Base-by-base conservation (phyloP, 64 coral and sea anemone species). In the Acropora yongei region DNA sequence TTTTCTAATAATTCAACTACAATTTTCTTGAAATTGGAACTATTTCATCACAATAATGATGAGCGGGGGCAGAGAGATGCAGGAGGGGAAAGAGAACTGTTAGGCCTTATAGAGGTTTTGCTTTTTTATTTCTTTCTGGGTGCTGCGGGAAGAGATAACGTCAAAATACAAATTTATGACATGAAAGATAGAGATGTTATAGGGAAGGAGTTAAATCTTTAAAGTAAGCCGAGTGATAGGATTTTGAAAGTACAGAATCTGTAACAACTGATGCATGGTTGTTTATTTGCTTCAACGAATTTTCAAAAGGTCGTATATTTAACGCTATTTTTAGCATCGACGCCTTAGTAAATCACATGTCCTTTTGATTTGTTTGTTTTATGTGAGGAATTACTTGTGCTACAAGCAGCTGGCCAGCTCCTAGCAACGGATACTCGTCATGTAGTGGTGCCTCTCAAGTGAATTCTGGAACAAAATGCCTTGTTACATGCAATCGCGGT, bases 401-500 rank as follows among this genome's bases (percentile, higher is more conserved):
- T 30, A 85, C 71, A 41, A 76, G 68, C 43, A 67, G 68, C 18
- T 91, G 90, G 90, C 67, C 79, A 16, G 11, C 80, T 8, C 90
- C 90, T 44, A 74, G 69, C 57, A 84, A 91, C 44, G 90, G 90
- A 76, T 50, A 85, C 17, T 71, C 65, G 46, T 85, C 82, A 47
- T 85, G 82, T 49, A 39, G 17, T 6, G 44, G 61, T 49, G 43
- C 19, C 10, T 71, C 61, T 17, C 82, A 71, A n/a, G 82, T 85
- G 43, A 2, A 49, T 47, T 85, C 44, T 61, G 80, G 80, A 3
- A 91, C 72, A 2, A 17, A 2, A 46, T 94, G 93, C 51, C 30
- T 3, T 12, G 80, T 84, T 6, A 90, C 20, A 16, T 94, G 93
- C 53, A 85, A 90, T 45, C 18, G 20, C 18, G 93, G 93, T 8